These are phyloP conservation scores for Cairina moschata DNA, from an alignment of 2,113 vertebrate species.

Conservation along the genomic window DNA sequence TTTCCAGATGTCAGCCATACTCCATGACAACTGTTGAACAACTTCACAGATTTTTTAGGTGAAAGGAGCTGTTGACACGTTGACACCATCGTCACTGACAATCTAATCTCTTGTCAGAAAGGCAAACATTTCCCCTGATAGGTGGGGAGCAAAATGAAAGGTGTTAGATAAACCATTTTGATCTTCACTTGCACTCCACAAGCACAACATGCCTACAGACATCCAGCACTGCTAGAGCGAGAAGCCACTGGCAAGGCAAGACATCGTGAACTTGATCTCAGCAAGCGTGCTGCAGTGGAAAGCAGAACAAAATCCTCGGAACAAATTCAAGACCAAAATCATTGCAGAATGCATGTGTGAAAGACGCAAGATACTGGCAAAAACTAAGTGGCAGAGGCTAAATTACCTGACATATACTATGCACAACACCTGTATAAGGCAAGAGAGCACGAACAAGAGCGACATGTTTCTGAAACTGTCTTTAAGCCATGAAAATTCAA, in stretches of 20 bases:
- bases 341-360: not conserved
- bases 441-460: not conserved
- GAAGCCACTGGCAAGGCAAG: not conserved
- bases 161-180: not conserved
- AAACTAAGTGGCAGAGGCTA: not conserved
- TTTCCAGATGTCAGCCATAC: not conserved
- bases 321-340: not conserved
- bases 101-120: constrained; percentile 23
- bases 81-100: not conserved
- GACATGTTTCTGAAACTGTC: not conserved
- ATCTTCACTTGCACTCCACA: not conserved
- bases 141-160: not conserved
- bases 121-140: not conserved
- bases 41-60: not conserved
- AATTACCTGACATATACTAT: not conserved
- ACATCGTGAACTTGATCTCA: not conserved
- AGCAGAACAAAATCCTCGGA: not conserved
- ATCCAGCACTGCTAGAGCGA: not conserved
- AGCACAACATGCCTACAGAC: not conserved
- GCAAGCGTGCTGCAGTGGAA: not conserved
- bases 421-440: not conserved
- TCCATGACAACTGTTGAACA: not conserved
- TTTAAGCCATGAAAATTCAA: not conserved
- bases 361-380: not conserved
- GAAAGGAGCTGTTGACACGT: not conserved